Base-by-base conservation (phyloP, 2,113 vertebrate genomes). In the Proterorhinus semilunaris region DNA sequence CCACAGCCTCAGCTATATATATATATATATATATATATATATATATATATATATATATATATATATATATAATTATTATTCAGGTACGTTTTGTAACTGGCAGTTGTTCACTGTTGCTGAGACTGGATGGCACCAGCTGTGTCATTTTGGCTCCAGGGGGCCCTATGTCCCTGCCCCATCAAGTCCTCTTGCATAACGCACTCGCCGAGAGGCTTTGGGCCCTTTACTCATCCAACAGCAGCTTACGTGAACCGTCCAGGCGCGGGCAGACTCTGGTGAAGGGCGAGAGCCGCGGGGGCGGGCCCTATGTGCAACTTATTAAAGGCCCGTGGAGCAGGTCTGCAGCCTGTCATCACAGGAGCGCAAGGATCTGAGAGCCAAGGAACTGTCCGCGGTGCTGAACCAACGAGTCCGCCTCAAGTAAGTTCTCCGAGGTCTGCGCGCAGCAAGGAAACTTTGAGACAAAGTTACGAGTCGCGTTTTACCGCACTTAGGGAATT, bases 341-440 rank as follows among this genome's bases (percentile, higher is more conserved):
- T 15, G 71, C 61, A 58, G 59, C 69, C 17, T 46, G 54, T 36
- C 68, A 71, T 11, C 11, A 12, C 74, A 45, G 70, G 27, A 50
- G 62, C 75, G 58, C 45, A 9, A 42, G 0, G 21, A 44, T 21
- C 49, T 11, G 49, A 10, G 67, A 74, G 45, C 67, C 45, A 8
- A 7, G 17, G 72, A 80, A 72, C 86, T 80, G 69, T 85, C 83
- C 43, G 8, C 3, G 55, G 81, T 86, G 72, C 83, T 83, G 80
- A 84, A 76, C 67, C 44, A 49, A 4, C 66, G 15, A 44, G 11
- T 61, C 42, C 42, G 15, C 2, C 36, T 45, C 42, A 72, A 46
- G 85, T 86, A 62, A 83, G 59, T 83, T 63, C 42, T 62, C 51
- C 57, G 1, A 13, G 10, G 43, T 61, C 36, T 61, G 42, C 13